Percentiles rank a stretch among this genome's conserved stretches.
These are phyloP conservation scores for Arvicanthis niloticus DNA, from an alignment of 2,113 vertebrate genomes.

Conservation along the genomic window DNA sequence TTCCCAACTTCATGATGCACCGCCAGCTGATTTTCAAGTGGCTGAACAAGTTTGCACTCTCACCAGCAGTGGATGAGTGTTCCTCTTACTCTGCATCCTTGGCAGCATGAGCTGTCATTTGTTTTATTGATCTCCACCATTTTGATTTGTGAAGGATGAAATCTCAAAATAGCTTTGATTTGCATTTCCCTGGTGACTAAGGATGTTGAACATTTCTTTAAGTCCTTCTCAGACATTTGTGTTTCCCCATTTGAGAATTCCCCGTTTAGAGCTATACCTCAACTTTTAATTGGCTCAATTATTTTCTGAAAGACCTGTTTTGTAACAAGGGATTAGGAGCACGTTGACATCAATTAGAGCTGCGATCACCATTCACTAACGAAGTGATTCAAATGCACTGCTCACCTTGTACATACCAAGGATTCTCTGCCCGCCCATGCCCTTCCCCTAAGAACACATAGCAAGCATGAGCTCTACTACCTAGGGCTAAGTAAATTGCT, in stretches of 20 bases:
- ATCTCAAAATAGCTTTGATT: not conserved
- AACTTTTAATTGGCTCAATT: not conserved
- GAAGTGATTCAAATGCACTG: not conserved
- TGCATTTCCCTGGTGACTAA: not conserved
- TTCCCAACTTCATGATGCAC: not conserved
- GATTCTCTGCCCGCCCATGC: not conserved
- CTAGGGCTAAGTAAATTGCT: slow-evolving; percentile 67
- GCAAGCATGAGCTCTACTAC: slow-evolving; percentile 21
- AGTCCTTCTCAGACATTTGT: not conserved
- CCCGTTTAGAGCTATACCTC: no score
- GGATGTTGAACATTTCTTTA: not conserved
- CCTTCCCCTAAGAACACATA: slow-evolving; percentile 26
- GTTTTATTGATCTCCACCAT: not conserved
- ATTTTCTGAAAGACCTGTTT: not conserved
- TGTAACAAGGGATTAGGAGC: not conserved
- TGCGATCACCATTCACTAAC: not conserved
- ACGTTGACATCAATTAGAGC: not conserved
- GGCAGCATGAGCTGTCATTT: not conserved
- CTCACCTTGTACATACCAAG: not conserved
- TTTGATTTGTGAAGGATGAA: not conserved
- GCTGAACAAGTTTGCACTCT: no score
- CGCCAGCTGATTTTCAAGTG: not conserved
- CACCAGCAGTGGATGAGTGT: not conserved
- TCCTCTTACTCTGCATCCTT: not conserved
- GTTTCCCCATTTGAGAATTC: not conserved